Evolutionary conservation across 2,113 vertebrate species (phyloP), one percentile per base, ranked within the genome.

Genomic region (Lanius collurio): DNA sequence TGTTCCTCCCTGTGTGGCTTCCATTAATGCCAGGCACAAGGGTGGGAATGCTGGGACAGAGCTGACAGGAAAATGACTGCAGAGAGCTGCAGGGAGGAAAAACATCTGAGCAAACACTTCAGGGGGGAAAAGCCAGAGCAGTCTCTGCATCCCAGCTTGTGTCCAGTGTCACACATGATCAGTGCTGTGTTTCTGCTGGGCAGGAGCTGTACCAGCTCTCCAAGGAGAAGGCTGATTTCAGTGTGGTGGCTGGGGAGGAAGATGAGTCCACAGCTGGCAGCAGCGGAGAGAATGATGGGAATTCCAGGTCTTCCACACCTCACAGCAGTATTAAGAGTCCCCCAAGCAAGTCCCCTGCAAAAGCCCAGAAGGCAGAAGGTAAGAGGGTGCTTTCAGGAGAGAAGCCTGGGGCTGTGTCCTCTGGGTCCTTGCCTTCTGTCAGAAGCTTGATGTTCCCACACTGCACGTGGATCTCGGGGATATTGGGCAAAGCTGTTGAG

Each of bases 191-290:
- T 74, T 59, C 59, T 87, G 50, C 28, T 33, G 78, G 68, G 41
- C 87, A 99, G 99, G 99, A 99, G 85, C 98, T 99, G 62, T 99
- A 98, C 97, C 98, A 99, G 14, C 97, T 99, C 69, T 99, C 99
- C 24, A 99, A 99, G 93, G 99, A 99, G 95, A 98, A 98, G 87
- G 97, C 97, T 1, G 98, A 99, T 96, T 99, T 99, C 74, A 97
- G 87, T 21, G 97, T 99, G 50, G 97, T 83, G 2, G 97, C 98
- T 2, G 97, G 98, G 7, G 98, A 99, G 4, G 99, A 99, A 69
- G 98, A 98, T n/a, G 97, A 97, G 70, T 99, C 99, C 9, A 83
- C 96, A 0, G 98, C 99, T 4, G 98, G 97, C 91, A 98, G 98
- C 96, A 97, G 83, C 26, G 98, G 98, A 3, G 99, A 99, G 96